These are phyloP conservation scores for Pogonocherus hispidulus DNA, from an alignment of 2,888 invertebrate species.

Conservation along the genomic window DNA sequence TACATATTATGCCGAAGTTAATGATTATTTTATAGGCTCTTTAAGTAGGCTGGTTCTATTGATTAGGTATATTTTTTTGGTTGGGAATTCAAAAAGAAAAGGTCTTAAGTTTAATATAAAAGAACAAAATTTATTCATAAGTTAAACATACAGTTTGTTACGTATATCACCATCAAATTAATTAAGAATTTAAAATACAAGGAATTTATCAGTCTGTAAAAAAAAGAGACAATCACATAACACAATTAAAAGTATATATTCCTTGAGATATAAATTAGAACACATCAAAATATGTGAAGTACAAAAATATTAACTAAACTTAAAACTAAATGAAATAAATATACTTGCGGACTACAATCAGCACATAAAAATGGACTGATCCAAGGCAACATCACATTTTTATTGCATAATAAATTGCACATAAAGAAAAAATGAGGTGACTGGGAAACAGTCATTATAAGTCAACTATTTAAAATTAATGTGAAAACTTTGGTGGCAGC, in stretches of 20 bases:
- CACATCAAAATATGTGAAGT: conserved; percentile 35
- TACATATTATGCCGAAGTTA: neutral
- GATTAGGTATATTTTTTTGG: neutral
- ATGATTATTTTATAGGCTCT: neutral
- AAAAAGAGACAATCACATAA: conserved; percentile 44
- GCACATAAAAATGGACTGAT: conserved; percentile 35
- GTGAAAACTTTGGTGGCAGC: conserved; percentile 62
- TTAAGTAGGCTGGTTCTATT: too few species aligned
- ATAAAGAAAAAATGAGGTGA: conserved; percentile 50
- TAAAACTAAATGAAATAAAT: conserved; percentile 44
- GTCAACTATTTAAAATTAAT: conserved; percentile 55
- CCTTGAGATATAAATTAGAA: conserved; percentile 36
- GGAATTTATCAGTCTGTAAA: conserved; percentile 49
- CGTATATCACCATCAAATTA: conserved; percentile 35
- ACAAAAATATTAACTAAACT: conserved; percentile 35
- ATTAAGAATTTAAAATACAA: conserved; percentile 37
- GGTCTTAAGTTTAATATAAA: neutral
- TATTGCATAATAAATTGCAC: conserved; percentile 63
- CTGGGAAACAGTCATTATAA: conserved; percentile 40
- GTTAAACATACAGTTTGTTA: conserved; percentile 35
- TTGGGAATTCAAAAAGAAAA: neutral
- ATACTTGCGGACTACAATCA: conserved; percentile 43
- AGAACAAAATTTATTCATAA: conserved; percentile 24
- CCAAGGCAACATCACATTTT: conserved; percentile 58
- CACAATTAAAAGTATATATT: conserved; percentile 30